A percentile compares a stretch with the other conserved stretches of the same genome.
Evolutionary conservation across 2,888 invertebrate genomes (phyloP).

Genomic region (Thereva unica): DNA sequence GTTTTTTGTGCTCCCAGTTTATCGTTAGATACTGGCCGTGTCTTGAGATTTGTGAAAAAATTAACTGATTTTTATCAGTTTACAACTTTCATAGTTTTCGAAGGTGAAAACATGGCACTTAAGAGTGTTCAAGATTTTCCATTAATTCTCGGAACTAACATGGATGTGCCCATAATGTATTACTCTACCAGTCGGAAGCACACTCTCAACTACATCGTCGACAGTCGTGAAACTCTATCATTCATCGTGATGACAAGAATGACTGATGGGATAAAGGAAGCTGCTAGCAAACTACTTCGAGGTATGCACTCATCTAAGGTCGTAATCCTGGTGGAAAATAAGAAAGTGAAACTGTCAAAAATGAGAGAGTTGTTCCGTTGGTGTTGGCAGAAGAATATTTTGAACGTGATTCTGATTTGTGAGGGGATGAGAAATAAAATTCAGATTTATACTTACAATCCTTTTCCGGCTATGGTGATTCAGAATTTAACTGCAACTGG

Average conservation of each 20-base stretch:
- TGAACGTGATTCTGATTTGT: conserved; percentile 5
- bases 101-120: background rate
- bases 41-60: background rate
- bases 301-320: conserved; percentile 13
- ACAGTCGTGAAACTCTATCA: background rate
- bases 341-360: background rate
- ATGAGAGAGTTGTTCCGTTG: background rate
- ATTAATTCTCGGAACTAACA: background rate
- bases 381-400: conserved; percentile 13
- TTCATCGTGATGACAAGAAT: background rate
- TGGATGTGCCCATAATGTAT: background rate
- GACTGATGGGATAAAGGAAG: conserved; percentile 2
- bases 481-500: background rate
- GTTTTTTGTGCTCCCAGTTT: too few species aligned
- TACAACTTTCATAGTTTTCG: background rate
- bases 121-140: background rate
- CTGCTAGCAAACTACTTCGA: background rate
- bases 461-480: conserved; percentile 10
- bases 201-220: background rate
- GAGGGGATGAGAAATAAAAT: background rate
- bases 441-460: conserved; percentile 8
- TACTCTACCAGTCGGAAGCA: background rate
- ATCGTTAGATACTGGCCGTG: background rate
- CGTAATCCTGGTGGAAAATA: background rate
- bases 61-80: background rate